Evolutionary conservation across 2,888 invertebrate species (phyloP).

Genomic region (Chymomyza caudatula): DNA sequence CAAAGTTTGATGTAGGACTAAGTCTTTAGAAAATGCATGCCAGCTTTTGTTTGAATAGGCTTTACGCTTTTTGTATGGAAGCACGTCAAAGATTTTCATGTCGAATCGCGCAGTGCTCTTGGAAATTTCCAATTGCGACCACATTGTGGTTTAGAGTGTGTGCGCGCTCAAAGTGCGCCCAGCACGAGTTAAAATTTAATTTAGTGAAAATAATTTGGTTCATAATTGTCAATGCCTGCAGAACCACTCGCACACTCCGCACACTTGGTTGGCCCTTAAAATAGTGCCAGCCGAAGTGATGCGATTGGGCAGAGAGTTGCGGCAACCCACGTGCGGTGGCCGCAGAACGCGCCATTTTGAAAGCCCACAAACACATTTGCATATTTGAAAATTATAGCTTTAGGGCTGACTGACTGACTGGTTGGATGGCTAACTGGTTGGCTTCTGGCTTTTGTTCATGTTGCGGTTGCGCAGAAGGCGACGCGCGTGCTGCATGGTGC

Average conservation of each 20-base stretch:
- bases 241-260: constrained; percentile 35
- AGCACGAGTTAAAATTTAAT: constrained; percentile 75
- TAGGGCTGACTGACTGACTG: constrained; percentile 19
- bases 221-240: constrained; percentile 59
- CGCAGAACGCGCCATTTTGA: constrained; percentile 56
- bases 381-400: constrained; percentile 68
- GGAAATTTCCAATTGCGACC: neutral
- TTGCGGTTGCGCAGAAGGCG: constrained; percentile 69
- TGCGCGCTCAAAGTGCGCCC: constrained; percentile 56
- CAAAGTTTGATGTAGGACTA: neutral
- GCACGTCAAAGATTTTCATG: neutral
- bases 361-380: constrained; percentile 63
- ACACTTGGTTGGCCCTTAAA: constrained; percentile 25
- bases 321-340: constrained; percentile 39
- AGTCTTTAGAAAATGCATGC: neutral
- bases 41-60: neutral
- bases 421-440: constrained; percentile 19
- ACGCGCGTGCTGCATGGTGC: constrained; percentile 76
- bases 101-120: neutral
- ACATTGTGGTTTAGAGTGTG: neutral
- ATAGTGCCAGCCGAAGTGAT: neutral
- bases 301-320: neutral
- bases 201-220: constrained; percentile 74
- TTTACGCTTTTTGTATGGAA: neutral
- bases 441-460: constrained; percentile 59